Evolutionary conservation across 2,888 invertebrate species (phyloP).

Genomic region (Amblyjoppa proteus): DNA sequence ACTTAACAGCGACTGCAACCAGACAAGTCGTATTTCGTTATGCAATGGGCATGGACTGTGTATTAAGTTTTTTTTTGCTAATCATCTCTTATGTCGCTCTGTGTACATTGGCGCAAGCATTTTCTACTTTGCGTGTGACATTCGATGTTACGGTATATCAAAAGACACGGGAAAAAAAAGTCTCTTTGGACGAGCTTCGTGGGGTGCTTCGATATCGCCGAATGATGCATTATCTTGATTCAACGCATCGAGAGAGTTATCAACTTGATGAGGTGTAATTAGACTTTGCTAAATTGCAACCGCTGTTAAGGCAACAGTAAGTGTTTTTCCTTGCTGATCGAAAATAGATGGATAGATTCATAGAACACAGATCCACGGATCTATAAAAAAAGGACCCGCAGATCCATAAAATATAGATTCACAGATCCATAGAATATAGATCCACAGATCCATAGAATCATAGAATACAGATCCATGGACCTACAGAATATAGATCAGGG

Average conservation of each 20-base stretch:
- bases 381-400: neutral
- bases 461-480: neutral
- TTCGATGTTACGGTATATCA: conserved; percentile 39
- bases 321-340: conserved; percentile 46
- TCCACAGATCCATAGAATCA: neutral
- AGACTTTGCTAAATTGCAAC: conserved; percentile 84
- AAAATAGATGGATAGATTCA: conserved; percentile 20
- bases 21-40: conserved; percentile 77
- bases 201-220: conserved; percentile 13
- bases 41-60: conserved; percentile 47
- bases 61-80: conserved; percentile 25
- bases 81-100: conserved; percentile 7
- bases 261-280: conserved; percentile 55
- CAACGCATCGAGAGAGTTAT: neutral
- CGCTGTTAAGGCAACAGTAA: conserved; percentile 81
- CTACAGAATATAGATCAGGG: too few species aligned
- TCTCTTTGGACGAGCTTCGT: neutral
- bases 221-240: conserved; percentile 34
- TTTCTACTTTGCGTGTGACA: conserved; percentile 19
- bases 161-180: conserved; percentile 30
- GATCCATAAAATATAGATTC: neutral
- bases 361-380: neutral
- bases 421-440: neutral
- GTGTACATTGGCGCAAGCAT: conserved; percentile 11
- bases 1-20: conserved; percentile 98